Evolutionary conservation across 2,888 invertebrate species (phyloP).

Genomic region (Drosophila glabriapex): DNA sequence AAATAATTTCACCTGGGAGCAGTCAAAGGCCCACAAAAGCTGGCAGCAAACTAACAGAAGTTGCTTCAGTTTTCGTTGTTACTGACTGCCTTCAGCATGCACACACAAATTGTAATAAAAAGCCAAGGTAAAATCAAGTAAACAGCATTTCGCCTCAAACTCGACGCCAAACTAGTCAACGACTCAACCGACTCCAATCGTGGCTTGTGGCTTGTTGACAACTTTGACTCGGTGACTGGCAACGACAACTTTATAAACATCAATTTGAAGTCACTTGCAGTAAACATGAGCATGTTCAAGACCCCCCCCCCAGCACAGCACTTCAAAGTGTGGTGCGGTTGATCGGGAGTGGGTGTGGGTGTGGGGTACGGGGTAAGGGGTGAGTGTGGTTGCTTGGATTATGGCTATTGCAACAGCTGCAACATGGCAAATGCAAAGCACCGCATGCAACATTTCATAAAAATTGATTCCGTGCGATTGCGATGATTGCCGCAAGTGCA

Average conservation of each 20-base stretch:
- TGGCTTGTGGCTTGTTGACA: constrained; percentile 65
- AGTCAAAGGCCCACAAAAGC: constrained; percentile 35
- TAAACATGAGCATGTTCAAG: constrained; percentile 14
- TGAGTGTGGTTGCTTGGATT: not conserved
- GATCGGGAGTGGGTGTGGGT: too few relatives aligned
- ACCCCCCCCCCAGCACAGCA: constrained; percentile 1
- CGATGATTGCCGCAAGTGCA: constrained; percentile 53
- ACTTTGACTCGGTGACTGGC: constrained; percentile 61
- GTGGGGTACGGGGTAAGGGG: not conserved
- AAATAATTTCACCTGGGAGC: constrained; percentile 52
- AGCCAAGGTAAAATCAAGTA: constrained; percentile 60
- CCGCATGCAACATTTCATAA: constrained; percentile 63
- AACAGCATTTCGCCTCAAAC: constrained; percentile 57
- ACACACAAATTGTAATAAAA: constrained; percentile 59
- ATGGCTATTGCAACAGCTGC: constrained; percentile 53
- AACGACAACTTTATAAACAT: constrained; percentile 66
- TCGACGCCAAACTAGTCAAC: constrained; percentile 7
- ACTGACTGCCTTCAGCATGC: constrained; percentile 14
- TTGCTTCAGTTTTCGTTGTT: constrained; percentile 8
- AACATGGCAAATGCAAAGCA: constrained; percentile 37
- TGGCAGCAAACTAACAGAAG: constrained; percentile 14
- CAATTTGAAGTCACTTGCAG: constrained; percentile 54
- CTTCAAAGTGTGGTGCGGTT: not conserved
- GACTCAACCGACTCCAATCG: constrained; percentile 48
- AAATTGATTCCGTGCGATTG: constrained; percentile 68